Percentiles rank a stretch among this genome's conserved stretches.
These are phyloP conservation scores for Pachypeltis micranthus DNA, from an alignment of 1,140 invertebrate genomes.

Conservation along the genomic window DNA sequence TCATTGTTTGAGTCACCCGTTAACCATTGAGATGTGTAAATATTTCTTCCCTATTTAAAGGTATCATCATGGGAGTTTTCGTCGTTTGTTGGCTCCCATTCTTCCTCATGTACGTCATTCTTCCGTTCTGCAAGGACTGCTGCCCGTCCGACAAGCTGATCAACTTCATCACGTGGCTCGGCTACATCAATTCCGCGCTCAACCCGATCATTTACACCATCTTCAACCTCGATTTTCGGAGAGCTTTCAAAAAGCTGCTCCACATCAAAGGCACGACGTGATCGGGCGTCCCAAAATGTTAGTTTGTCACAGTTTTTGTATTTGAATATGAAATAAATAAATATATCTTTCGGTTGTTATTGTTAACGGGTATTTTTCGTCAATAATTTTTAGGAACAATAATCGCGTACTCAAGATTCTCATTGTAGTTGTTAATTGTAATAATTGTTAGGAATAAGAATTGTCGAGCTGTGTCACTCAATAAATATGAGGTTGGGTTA, in stretches of 20 bases:
- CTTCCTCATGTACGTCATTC: conserved; percentile 87
- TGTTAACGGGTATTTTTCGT: not conserved
- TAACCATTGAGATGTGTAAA: no score
- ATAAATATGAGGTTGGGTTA: no score
- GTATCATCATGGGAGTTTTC: conserved; percentile 86
- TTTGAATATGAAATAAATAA: not conserved
- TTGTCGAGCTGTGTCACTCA: no score
- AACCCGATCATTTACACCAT: conserved; percentile 97
- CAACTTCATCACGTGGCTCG: conserved; percentile 91
- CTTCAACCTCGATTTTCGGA: conserved; percentile 91
- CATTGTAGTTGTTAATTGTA: not conserved
- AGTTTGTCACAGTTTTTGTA: no score
- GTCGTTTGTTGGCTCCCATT: conserved; percentile 95
- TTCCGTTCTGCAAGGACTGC: conserved; percentile 62
- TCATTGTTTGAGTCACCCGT: no score
- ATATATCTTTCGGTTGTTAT: not conserved
- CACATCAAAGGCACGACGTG: conserved; percentile 39
- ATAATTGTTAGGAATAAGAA: no score
- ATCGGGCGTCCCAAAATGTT: conserved; percentile 1
- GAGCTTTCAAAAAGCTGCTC: conserved; percentile 79
- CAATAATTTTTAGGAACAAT: not conserved
- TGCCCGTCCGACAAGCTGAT: conserved; percentile 60
- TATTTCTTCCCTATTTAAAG: no score
- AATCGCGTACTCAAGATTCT: not conserved
- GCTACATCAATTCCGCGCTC: conserved; percentile 93